A percentile compares a stretch with the other conserved stretches of the same genome.
Conservation (phyloP, 2,797 vertebrate species). For the Xenentodon cancila region DNA sequence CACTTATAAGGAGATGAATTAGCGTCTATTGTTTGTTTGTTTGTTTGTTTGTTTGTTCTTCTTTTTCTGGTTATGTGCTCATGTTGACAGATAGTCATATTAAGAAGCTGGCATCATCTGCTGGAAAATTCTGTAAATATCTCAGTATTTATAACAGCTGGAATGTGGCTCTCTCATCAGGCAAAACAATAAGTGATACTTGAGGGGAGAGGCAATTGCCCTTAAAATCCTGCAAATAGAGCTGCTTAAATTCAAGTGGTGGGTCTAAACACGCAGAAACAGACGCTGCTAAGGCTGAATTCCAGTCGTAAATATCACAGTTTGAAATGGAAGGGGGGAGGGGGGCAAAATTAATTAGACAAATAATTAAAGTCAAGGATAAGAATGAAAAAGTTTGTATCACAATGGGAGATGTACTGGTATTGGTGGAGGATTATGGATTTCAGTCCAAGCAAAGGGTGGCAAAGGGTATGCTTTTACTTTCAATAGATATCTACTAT, state of each 20-base stretch:
- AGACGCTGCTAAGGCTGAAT: conserved; percentile 46
- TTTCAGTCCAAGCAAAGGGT: too few species aligned
- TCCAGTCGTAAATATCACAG: conserved; percentile 39
- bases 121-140: conserved; percentile 2
- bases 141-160: conserved; percentile 11
- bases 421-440: too few species aligned
- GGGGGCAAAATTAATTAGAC: conserved; percentile 56
- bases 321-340: conserved; percentile 40
- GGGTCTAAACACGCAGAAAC: conserved; percentile 59
- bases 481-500: too few species aligned
- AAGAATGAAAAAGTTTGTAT: conserved; percentile 25
- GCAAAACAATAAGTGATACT: conserved; percentile 43
- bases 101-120: conserved; percentile 6
- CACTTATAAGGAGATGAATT: conserved; percentile 16
- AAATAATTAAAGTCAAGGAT: conserved; percentile 46
- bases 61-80: not conserved
- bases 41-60: not conserved
- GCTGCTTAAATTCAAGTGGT: conserved; percentile 43
- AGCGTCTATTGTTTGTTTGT: too few species aligned
- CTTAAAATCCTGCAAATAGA: conserved; percentile 44
- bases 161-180: conserved; percentile 25
- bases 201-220: conserved; percentile 49
- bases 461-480: too few species aligned
- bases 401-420: too few species aligned
- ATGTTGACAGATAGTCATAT: conserved; percentile 4